phyloP scores from a whole-genome alignment of 92 coral and sea anemone species.

The Bergia puertoricense region DNA sequence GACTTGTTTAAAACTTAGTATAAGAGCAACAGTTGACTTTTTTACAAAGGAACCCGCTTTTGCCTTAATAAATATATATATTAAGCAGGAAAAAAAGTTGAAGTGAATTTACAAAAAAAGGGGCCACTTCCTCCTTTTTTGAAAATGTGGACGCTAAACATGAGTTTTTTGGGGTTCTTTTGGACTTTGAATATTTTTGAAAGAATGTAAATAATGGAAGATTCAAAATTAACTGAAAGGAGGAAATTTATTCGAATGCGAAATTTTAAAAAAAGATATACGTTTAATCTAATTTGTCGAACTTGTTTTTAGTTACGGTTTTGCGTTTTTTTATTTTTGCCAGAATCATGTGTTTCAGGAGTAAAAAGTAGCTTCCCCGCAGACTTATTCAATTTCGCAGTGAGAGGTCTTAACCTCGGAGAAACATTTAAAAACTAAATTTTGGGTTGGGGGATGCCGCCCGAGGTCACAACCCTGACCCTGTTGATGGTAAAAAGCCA shows the following conservation, averaged over 20 bases:
- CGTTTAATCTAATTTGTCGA: not conserved
- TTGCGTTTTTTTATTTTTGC: not conserved
- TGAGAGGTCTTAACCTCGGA: not conserved
- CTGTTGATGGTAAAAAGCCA: not conserved
- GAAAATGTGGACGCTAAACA: too few relatives aligned
- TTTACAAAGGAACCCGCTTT: too few relatives aligned
- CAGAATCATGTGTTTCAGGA: not conserved
- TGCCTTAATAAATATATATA: too few relatives aligned
- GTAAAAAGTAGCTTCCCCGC: not conserved
- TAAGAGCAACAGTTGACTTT: too few relatives aligned
- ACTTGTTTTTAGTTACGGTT: not conserved
- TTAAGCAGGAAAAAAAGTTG: too few relatives aligned
- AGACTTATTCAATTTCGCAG: not conserved
- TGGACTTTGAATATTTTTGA: too few relatives aligned
- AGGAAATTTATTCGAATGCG: not conserved
- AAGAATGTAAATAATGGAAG: too few relatives aligned
- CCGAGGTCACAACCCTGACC: conserved; percentile 2
- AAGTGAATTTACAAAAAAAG: too few relatives aligned
- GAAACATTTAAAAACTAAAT: not conserved
- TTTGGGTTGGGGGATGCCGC: not conserved
- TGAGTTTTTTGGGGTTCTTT: too few relatives aligned
- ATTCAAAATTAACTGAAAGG: too few relatives aligned
- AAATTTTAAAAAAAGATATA: not conserved
- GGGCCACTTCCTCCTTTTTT: too few relatives aligned
- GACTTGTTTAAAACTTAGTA: too few relatives aligned